Evolutionary conservation across 2,888 invertebrate species (phyloP), one percentile per base, ranked within the genome.

Genomic region (Dynastes grantii): DNA sequence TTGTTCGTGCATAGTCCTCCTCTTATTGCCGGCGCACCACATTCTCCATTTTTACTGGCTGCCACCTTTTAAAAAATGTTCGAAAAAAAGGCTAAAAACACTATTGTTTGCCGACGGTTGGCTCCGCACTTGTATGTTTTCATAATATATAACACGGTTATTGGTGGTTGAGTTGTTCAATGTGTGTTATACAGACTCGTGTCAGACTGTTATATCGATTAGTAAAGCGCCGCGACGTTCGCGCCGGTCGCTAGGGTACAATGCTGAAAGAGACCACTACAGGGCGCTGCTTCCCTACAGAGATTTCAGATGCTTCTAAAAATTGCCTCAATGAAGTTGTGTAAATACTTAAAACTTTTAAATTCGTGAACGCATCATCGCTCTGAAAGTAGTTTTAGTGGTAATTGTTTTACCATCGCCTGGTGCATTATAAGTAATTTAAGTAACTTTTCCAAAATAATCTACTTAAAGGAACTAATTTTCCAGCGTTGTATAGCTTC

Each of bases 141-240:
- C 78, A 78, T 79, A 76, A 81, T 76, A 78, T 78, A 80, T 79
- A 68, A 78, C 76, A 78, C 78, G 55, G 81, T 81, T 81, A 81
- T 81, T 81, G 79, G 79, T 81, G 78, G 79, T 81, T 81, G 78
- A 78, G 71, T 79, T 78, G 81, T 81, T 81, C 79, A 81, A 82
- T 83, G 82, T 82, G 77, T 83, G 85, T 85, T 83, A 84, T 84
- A 85, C 83, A 85, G 85, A 85, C 84, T 85, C 83, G 86, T 85
- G 86, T 85, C 87, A 87, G 87, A 87, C 87, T 86, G 85, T 85
- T 85, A 86, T 87, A 87, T 87, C 87, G 87, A 87, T 86, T 85
- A 84, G 85, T 81, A 82, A 80, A 82, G 83, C 85, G 86, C 84
- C 85, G 85, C 83, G 85, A 84, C 85, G 84, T 82, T 81, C 82